Conservation (phyloP, 2,888 invertebrate species). For the Eurytoma adleriae region DNA sequence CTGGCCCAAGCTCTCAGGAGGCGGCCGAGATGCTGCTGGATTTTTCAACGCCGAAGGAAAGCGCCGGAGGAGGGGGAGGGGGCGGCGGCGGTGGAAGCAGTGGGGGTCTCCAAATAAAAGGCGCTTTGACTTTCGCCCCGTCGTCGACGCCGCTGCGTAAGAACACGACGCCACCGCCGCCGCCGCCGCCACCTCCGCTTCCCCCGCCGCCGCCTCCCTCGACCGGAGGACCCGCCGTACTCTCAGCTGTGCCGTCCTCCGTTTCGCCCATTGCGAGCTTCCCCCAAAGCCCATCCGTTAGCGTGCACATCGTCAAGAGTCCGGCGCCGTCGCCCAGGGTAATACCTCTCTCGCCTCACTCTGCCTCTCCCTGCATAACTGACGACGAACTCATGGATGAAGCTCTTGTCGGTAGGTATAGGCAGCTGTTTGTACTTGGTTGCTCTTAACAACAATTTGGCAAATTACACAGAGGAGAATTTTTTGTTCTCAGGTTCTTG, state of each 20-base stretch:
- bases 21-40: conserved; percentile 83
- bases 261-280: conserved; percentile 66
- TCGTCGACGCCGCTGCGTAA: conserved; percentile 71
- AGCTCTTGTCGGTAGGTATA: conserved; percentile 83
- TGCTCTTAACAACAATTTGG: neutral
- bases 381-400: conserved; percentile 95
- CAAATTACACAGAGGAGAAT: neutral
- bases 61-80: conserved; percentile 20
- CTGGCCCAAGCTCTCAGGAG: conserved; percentile 74
- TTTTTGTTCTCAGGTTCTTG: conserved; percentile 50
- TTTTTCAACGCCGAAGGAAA: conserved; percentile 81
- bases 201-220: conserved; percentile 52
- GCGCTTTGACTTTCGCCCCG: conserved; percentile 62
- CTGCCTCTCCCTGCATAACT: conserved; percentile 88
- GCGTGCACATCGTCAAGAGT: conserved; percentile 87
- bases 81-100: conserved; percentile 13
- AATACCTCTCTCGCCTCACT: conserved; percentile 81
- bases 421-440: neutral
- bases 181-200: conserved; percentile 67
- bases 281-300: conserved; percentile 82
- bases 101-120: conserved; percentile 25
- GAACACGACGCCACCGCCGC: conserved; percentile 75
- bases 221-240: conserved; percentile 1
- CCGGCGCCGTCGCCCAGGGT: conserved; percentile 85
- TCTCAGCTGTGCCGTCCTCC: conserved; percentile 50